These are phyloP conservation scores for Maniola jurtina DNA, from an alignment of 1,140 invertebrate species.

Conservation along the genomic window DNA sequence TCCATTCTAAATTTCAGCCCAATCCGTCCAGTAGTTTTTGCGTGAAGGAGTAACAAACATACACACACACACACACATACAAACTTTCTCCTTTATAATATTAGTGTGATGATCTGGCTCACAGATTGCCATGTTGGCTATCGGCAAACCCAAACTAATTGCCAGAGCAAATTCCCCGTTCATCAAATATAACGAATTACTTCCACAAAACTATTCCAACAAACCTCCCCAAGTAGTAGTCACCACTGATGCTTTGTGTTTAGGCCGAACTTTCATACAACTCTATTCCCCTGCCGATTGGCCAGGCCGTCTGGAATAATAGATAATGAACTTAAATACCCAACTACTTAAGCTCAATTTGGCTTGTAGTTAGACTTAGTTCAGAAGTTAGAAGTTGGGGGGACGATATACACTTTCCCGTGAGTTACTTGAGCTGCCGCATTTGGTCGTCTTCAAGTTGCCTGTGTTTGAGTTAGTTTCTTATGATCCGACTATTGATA, in stretches of 20 bases:
- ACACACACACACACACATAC: too few species aligned
- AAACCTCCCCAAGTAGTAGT: not conserved
- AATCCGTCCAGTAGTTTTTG: too few species aligned
- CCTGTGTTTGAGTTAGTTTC: not conserved
- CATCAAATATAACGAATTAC: conserved; percentile 3
- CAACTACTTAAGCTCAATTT: conserved; percentile 8
- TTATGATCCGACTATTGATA: not conserved
- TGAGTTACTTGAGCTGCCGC: not conserved
- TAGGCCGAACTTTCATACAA: conserved; percentile 11
- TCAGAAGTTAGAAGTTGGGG: conserved; percentile 2
- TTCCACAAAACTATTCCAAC: not conserved
- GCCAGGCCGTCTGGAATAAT: conserved; percentile 4
- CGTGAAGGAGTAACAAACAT: too few species aligned
- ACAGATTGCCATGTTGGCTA: too few species aligned
- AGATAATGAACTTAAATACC: conserved; percentile 14
- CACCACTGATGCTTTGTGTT: conserved; percentile 7
- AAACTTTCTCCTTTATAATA: too few species aligned
- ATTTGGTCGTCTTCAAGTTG: not conserved
- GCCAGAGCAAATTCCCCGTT: not conserved
- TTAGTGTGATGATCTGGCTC: too few species aligned
- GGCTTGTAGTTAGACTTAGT: conserved; percentile 13
- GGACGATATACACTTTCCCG: conserved; percentile 8
- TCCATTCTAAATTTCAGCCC: too few species aligned
- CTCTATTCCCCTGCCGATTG: conserved; percentile 6
- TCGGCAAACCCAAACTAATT: too few species aligned